These are phyloP conservation scores for Metopia argyrocephala DNA, from an alignment of 2,888 invertebrate species.

Conservation along the genomic window DNA sequence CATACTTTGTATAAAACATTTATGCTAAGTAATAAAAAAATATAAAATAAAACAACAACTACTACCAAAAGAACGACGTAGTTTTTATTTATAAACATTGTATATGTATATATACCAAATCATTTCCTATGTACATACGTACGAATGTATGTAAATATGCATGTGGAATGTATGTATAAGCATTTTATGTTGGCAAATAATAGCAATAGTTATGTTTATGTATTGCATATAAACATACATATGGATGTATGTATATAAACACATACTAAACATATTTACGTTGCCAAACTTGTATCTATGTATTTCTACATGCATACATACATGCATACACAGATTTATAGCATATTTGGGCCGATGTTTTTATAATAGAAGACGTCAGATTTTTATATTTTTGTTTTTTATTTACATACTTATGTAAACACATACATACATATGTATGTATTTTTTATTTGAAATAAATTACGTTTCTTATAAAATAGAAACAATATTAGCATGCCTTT, in stretches of 20 bases:
- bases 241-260: background rate
- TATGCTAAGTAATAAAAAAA: background rate
- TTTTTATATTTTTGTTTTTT: background rate
- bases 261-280: too few relatives aligned
- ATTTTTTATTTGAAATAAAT: too few relatives aligned
- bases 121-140: background rate
- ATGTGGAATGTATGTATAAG: too few relatives aligned
- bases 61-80: background rate
- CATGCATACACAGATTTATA: background rate
- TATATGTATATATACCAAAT: background rate
- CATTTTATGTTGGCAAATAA: too few relatives aligned
- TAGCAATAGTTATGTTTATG: too few relatives aligned
- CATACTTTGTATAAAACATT: background rate
- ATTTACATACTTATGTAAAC: too few relatives aligned
- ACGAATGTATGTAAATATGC: background rate
- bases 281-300: constrained; percentile 4
- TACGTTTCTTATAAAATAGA: too few relatives aligned
- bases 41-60: background rate
- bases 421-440: too few relatives aligned
- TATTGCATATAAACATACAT: background rate
- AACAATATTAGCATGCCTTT: background rate
- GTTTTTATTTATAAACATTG: too few relatives aligned
- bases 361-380: too few relatives aligned
- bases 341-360: too few relatives aligned
- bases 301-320: background rate